These are phyloP conservation scores for Vollenhovia emeryi DNA, from an alignment of 1,140 invertebrate genomes.

Conservation along the genomic window DNA sequence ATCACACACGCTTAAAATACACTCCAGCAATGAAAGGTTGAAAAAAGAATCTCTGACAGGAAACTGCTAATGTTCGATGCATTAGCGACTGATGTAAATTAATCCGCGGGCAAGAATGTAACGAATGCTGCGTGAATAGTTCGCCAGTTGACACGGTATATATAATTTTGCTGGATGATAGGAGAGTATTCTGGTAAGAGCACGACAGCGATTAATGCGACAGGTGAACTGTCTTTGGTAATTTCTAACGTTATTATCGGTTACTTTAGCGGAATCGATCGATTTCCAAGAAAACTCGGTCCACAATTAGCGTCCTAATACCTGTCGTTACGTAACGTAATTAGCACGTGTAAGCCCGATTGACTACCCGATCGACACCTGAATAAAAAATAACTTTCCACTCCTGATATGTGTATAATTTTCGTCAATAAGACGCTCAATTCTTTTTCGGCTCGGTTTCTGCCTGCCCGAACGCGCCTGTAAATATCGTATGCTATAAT, in stretches of 20 bases:
- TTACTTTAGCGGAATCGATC: constrained; percentile 11
- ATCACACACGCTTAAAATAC: not conserved
- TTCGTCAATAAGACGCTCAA: not conserved
- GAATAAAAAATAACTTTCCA: constrained; percentile 47
- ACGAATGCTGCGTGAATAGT: not conserved
- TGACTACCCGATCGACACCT: constrained; percentile 25
- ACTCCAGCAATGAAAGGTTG: not conserved
- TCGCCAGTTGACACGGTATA: not conserved
- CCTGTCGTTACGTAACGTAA: constrained; percentile 72
- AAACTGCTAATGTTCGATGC: constrained; percentile 25
- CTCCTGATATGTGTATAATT: constrained; percentile 31
- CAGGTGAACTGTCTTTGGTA: not conserved
- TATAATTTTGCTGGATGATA: not conserved
- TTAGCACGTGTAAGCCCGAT: constrained; percentile 70
- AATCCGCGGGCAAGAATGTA: not conserved
- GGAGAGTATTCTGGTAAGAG: not conserved
- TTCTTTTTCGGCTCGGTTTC: not conserved
- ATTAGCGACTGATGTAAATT: constrained; percentile 12
- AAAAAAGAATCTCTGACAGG: constrained; percentile 9
- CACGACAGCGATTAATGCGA: constrained; percentile 41
- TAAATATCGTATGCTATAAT: constrained; percentile 8
- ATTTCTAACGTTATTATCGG: constrained; percentile 24
- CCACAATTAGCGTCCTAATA: constrained; percentile 51
- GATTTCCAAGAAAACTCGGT: constrained; percentile 10
- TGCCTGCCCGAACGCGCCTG: not conserved